phyloP scores from a whole-genome alignment of 2,113 vertebrate species.

The Albula glossodonta region DNA sequence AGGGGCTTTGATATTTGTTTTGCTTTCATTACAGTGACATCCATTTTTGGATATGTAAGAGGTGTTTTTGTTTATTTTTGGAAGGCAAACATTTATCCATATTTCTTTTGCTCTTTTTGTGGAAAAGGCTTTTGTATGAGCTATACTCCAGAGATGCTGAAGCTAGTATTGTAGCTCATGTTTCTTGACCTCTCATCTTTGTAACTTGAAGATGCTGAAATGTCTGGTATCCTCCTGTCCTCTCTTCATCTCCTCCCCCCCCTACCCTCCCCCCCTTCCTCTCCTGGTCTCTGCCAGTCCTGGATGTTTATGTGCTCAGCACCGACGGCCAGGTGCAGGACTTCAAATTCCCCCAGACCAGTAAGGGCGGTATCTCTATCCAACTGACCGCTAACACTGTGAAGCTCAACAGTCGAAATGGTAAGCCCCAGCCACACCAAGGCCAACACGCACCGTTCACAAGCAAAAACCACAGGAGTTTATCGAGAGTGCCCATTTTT shows the following conservation, averaged over 20 bases:
- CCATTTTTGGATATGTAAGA: not conserved
- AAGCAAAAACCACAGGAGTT: not conserved
- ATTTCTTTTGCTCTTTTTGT: not conserved
- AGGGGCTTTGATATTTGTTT: not conserved
- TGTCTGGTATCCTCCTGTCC: not conserved
- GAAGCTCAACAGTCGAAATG: constrained; percentile 97
- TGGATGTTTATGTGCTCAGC: constrained; percentile 94
- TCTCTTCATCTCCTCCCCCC: constrained; percentile 5
- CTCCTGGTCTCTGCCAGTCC: constrained; percentile 68
- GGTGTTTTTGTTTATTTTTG: not conserved
- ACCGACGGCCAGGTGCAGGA: constrained; percentile 98
- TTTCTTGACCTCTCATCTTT: constrained; percentile 20
- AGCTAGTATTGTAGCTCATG: not conserved
- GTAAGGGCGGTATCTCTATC: constrained; percentile 88
- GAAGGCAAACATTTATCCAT: not conserved
- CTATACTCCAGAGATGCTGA: not conserved
- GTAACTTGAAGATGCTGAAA: constrained; percentile 29
- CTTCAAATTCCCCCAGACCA: constrained; percentile 93
- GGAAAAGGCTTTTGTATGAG: not conserved
- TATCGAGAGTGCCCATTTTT: not conserved
- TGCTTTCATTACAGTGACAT: not conserved
- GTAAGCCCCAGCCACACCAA: constrained; percentile 67
- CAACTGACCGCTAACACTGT: constrained; percentile 96
- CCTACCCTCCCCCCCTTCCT: constrained; percentile 15
- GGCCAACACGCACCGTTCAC: constrained; percentile 8